Conservation (phyloP, 2,113 vertebrate species). For the Lycocorax pyrrhopterus region DNA sequence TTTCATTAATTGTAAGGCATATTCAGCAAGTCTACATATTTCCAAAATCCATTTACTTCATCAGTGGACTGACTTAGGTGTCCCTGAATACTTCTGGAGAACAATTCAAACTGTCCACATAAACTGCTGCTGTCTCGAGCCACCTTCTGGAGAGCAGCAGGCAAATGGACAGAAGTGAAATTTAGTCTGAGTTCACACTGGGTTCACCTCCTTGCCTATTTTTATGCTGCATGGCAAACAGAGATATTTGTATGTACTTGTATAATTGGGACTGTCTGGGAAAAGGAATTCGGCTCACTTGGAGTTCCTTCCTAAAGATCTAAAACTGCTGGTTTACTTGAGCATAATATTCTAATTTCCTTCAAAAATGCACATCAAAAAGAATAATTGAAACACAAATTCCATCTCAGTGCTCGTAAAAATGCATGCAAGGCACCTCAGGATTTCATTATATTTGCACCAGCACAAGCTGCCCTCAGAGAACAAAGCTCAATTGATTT, state of each 20-base stretch:
- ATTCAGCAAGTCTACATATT: background rate
- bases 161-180: background rate
- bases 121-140: background rate
- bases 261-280: background rate
- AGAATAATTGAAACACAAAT: conserved; percentile 18
- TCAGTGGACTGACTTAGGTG: background rate
- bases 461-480: conserved; percentile 12
- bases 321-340: background rate
- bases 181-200: background rate
- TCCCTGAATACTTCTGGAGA: background rate
- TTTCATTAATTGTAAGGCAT: background rate
- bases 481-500: conserved; percentile 34
- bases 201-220: background rate
- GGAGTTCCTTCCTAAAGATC: background rate
- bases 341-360: conserved; percentile 10
- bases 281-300: background rate
- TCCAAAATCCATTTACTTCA: background rate
- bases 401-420: background rate
- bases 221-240: background rate
- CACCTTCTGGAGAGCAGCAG: background rate
- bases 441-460: conserved; percentile 13
- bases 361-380: conserved; percentile 22
- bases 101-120: background rate
- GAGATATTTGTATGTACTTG: background rate
- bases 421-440: conserved; percentile 10